phyloP scores from a whole-genome alignment of 2,888 invertebrate genomes.

The Tuta absoluta region DNA sequence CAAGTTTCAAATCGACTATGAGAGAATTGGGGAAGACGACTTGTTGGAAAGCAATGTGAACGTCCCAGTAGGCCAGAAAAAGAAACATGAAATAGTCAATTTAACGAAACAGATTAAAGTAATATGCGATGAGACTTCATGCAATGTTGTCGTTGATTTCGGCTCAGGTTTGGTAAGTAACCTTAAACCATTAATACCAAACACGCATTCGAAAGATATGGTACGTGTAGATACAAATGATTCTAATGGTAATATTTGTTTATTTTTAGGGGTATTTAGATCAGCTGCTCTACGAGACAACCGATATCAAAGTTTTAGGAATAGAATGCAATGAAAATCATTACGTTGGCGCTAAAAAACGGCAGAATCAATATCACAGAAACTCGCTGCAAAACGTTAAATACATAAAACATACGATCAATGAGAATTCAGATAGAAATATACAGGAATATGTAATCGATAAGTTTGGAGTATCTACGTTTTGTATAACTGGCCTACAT shows the following conservation, averaged over 20 bases:
- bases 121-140: conserved; percentile 68
- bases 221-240: background rate
- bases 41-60: conserved; percentile 45
- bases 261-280: conserved; percentile 86
- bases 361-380: conserved; percentile 80
- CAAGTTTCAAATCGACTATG: conserved; percentile 43
- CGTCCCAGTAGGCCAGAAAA: conserved; percentile 81
- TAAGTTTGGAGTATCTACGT: conserved; percentile 57
- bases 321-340: conserved; percentile 83
- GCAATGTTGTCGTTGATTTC: conserved; percentile 84
- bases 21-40: conserved; percentile 39
- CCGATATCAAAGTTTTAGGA: conserved; percentile 83
- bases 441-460: conserved; percentile 66
- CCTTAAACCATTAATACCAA: background rate
- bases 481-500: conserved; percentile 84
- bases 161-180: conserved; percentile 86
- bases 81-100: conserved; percentile 85
- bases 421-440: conserved; percentile 66
- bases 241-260: background rate
- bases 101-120: conserved; percentile 80
- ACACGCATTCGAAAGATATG: background rate
- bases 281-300: conserved; percentile 82
- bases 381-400: conserved; percentile 78
- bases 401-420: conserved; percentile 81
- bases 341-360: conserved; percentile 79